Conservation (phyloP, 1,140 invertebrate species). For the Psilanteris sp. region DNA sequence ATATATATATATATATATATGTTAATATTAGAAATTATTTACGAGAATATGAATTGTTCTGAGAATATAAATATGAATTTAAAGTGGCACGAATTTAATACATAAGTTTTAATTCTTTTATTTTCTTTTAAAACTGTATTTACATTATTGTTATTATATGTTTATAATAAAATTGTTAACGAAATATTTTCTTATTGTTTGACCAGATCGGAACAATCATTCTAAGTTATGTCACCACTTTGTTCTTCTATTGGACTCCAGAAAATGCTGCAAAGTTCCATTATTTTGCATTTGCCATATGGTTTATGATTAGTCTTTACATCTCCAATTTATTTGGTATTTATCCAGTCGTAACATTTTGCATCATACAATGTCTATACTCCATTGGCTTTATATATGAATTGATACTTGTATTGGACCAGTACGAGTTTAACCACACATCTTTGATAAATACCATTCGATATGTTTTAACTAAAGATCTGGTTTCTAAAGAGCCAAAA, state of each 20-base stretch:
- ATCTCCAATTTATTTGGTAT: slow-evolving; percentile 82
- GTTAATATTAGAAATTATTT: too few species aligned
- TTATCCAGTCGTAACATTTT: slow-evolving; percentile 83
- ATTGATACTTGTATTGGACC: slow-evolving; percentile 75
- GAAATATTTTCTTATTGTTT: too few species aligned
- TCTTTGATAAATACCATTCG: slow-evolving; percentile 72
- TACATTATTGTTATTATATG: too few species aligned
- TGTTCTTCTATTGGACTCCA: slow-evolving; percentile 83
- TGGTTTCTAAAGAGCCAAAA: background rate
- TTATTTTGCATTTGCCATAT: slow-evolving; percentile 81
- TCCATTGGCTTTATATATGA: slow-evolving; percentile 82
- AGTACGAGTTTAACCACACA: slow-evolving; percentile 69
- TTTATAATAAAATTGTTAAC: too few species aligned
- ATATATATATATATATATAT: too few species aligned
- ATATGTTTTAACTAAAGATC: slow-evolving; percentile 64
- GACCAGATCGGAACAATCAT: too few species aligned
- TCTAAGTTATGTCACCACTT: slow-evolving; percentile 78
- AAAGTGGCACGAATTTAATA: too few species aligned
- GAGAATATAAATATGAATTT: too few species aligned
- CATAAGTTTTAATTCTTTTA: too few species aligned
- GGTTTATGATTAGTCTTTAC: slow-evolving; percentile 83
- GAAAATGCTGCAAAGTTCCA: slow-evolving; percentile 81
- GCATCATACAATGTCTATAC: slow-evolving; percentile 78
- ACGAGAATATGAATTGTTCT: too few species aligned
- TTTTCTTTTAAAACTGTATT: too few species aligned